Percentiles rank a stretch among this genome's conserved stretches.
Evolutionary conservation across 2,888 invertebrate species (phyloP).

Genomic region (Empis stercorea): DNA sequence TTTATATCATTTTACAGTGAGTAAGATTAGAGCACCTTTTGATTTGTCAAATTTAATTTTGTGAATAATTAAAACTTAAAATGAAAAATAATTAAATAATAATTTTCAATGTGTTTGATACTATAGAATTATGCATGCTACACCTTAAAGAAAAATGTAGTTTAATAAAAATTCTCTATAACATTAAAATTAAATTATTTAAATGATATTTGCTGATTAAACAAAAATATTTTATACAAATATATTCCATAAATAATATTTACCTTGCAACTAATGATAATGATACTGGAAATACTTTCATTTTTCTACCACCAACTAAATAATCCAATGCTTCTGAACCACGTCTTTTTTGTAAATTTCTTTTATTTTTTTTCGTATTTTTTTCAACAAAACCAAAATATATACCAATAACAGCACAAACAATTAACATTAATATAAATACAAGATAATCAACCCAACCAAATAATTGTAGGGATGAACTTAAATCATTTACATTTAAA

Average conservation of each 20-base stretch:
- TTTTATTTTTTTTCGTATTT: slow-evolving; percentile 15
- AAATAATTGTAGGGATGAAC: slow-evolving; percentile 47
- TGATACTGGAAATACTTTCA: slow-evolving; percentile 70
- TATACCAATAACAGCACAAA: slow-evolving; percentile 65
- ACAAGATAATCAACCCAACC: slow-evolving; percentile 64
- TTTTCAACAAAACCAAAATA: slow-evolving; percentile 70
- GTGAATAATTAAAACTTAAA: no score
- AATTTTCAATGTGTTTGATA: no score
- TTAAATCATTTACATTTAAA: slow-evolving; percentile 30
- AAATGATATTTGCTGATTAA: no score
- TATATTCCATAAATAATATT: slow-evolving; percentile 11
- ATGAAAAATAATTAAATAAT: no score
- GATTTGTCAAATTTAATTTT: no score
- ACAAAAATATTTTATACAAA: no score
- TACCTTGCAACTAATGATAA: slow-evolving; percentile 77
- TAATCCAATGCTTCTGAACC: slow-evolving; percentile 47
- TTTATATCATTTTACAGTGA: no score
- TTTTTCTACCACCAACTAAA: slow-evolving; percentile 66
- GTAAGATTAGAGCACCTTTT: no score
- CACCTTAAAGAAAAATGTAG: no score
- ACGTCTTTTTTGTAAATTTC: slow-evolving; percentile 18
- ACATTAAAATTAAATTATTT: no score
- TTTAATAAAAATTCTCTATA: no score
- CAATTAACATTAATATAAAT: slow-evolving; percentile 61
- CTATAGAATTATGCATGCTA: no score